Conservation (phyloP, 2,888 invertebrate species). For the Prenolepis imparis region DNA sequence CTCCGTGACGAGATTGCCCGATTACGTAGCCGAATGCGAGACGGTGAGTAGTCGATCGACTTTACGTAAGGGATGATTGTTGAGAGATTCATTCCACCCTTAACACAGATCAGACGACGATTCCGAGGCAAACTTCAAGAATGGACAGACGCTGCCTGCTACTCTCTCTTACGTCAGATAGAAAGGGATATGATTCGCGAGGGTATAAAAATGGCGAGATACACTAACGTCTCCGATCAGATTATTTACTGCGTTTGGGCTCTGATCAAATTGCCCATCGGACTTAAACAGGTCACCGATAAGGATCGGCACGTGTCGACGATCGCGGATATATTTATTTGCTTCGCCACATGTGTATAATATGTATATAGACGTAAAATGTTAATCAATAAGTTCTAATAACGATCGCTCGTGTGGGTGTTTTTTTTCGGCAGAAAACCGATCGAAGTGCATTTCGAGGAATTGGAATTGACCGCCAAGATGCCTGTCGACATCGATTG, state of each 20-base stretch:
- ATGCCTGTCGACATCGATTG: conserved; percentile 88
- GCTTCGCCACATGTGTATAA: not conserved
- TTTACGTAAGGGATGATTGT: not conserved
- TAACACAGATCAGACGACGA: conserved; percentile 84
- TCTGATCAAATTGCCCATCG: conserved; percentile 85
- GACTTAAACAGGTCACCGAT: conserved; percentile 78
- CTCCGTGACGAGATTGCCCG: conserved; percentile 83
- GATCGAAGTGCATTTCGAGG: conserved; percentile 87
- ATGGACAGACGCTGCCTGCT: conserved; percentile 87
- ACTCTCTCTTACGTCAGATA: conserved; percentile 86
- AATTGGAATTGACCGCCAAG: conserved; percentile 87
- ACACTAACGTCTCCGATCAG: conserved; percentile 83
- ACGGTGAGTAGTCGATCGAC: conserved; percentile 83
- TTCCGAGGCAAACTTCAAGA: conserved; percentile 86
- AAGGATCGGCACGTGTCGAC: conserved; percentile 78
- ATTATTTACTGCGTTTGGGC: conserved; percentile 87
- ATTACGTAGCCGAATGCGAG: conserved; percentile 86
- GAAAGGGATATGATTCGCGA: conserved; percentile 86
- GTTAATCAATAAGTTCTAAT: not conserved
- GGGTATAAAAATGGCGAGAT: conserved; percentile 86
- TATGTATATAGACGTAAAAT: not conserved
- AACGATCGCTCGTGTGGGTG: not conserved
- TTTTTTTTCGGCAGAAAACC: conserved; percentile 85
- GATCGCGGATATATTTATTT: not conserved
- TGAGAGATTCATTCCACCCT: not conserved